Evolutionary conservation across 1,140 invertebrate genomes (phyloP).

Genomic region (Potamilus streckersoni): DNA sequence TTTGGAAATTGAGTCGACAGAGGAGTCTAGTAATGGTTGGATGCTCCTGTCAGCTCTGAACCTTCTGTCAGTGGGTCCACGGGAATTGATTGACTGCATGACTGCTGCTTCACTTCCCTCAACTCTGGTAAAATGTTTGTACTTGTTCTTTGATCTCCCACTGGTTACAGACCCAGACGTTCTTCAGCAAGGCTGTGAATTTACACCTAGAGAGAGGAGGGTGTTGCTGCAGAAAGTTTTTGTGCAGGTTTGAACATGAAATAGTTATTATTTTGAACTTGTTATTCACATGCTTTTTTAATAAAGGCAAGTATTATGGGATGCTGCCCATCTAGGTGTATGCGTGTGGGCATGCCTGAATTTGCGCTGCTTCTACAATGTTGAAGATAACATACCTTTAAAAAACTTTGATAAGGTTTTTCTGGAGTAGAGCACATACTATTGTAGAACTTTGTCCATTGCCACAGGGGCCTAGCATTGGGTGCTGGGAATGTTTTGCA

Average conservation of each 20-base stretch:
- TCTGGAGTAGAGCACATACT: not conserved
- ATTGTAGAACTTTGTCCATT: no score
- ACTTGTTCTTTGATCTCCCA: conserved; percentile 98
- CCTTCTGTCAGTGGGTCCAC: conserved; percentile 78
- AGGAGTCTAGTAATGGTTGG: conserved; percentile 96
- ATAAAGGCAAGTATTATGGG: not conserved
- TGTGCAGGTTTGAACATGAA: conserved; percentile 80
- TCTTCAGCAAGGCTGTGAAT: conserved; percentile 78
- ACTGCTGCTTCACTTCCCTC: conserved; percentile 95
- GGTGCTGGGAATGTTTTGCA: no score
- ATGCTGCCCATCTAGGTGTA: not conserved
- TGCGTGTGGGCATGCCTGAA: not conserved
- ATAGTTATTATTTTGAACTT: not conserved
- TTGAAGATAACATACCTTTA: no score
- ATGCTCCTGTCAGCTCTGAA: conserved; percentile 93
- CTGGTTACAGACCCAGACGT: conserved; percentile 76
- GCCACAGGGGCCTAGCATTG: no score
- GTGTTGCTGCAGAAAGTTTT: conserved; percentile 96
- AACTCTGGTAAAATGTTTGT: conserved; percentile 98
- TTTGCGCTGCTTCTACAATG: not conserved
- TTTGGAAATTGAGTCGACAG: conserved; percentile 81
- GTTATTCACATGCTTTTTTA: not conserved
- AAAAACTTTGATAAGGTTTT: not conserved
- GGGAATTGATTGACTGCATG: conserved; percentile 78
- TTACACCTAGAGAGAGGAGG: conserved; percentile 89